phyloP scores from a whole-genome alignment of 1,140 invertebrate genomes.

The Battus philenor region DNA sequence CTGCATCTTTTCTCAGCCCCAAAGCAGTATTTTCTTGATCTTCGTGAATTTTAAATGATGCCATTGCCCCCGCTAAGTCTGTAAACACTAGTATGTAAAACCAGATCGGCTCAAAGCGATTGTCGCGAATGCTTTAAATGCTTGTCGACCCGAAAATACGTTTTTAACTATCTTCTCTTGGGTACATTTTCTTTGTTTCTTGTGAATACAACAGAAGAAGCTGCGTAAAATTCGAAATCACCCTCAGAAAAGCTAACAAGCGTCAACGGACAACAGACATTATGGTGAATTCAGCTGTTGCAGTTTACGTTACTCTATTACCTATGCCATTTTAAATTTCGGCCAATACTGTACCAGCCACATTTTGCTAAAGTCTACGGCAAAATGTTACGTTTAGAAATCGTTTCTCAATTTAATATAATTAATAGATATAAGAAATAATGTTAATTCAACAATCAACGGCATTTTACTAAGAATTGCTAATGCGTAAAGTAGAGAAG shows the following conservation, averaged over 20 bases:
- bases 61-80: conserved; percentile 74
- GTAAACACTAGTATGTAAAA: conserved; percentile 49
- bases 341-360: conserved; percentile 35
- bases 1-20: conserved; percentile 58
- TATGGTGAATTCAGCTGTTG: conserved; percentile 67
- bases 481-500: too few relatives aligned
- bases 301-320: conserved; percentile 56
- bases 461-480: too few relatives aligned
- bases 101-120: conserved; percentile 27
- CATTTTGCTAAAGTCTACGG: too few relatives aligned
- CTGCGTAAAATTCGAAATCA: conserved; percentile 40
- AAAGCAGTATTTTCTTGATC: conserved; percentile 80
- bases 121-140: conserved; percentile 33
- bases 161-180: conserved; percentile 25
- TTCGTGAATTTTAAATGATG: conserved; percentile 80
- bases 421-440: too few relatives aligned
- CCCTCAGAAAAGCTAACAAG: conserved; percentile 52
- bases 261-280: conserved; percentile 72
- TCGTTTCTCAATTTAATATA: too few relatives aligned
- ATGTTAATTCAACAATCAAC: too few relatives aligned
- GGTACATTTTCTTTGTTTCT: conserved; percentile 48
- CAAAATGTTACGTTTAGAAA: not conserved
- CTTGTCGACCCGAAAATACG: conserved; percentile 36
- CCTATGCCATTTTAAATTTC: conserved; percentile 58
- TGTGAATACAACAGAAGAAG: conserved; percentile 39